phyloP scores from a whole-genome alignment of 2,797 vertebrate species.

The Pipistrellus kuhlii region DNA sequence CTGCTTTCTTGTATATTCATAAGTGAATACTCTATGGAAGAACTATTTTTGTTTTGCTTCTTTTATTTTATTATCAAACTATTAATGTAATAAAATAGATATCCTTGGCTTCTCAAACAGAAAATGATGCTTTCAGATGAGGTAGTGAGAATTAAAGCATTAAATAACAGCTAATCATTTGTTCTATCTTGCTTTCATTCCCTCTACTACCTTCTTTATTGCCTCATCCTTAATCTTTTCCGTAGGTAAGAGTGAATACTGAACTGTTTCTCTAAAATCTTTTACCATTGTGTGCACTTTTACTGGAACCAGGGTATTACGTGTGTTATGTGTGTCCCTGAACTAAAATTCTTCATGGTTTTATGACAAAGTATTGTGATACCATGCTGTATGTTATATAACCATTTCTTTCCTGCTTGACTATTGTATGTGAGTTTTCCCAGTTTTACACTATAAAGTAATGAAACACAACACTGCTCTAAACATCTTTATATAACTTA shows the following conservation, averaged over 20 bases:
- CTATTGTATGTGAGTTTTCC: background rate
- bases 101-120: slow-evolving; percentile 12
- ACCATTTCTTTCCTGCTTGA: background rate
- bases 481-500: slow-evolving; percentile 3
- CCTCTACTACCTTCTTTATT: background rate
- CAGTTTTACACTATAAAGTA: background rate
- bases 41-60: background rate
- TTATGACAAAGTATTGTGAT: background rate
- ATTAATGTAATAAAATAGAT: slow-evolving; percentile 1
- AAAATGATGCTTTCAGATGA: background rate
- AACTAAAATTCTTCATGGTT: background rate
- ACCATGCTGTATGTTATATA: background rate
- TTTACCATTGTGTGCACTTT: background rate
- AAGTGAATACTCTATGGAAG: background rate
- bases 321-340: background rate
- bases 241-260: background rate
- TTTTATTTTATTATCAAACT: background rate
- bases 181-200: background rate
- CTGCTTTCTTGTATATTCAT: background rate
- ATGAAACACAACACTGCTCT: background rate
- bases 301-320: background rate
- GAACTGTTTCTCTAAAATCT: background rate
- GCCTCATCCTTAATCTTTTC: background rate
- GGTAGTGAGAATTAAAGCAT: background rate
- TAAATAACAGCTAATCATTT: background rate